Base-by-base conservation (phyloP, 2,888 invertebrate species). In the Cheiracanthium punctorium region DNA sequence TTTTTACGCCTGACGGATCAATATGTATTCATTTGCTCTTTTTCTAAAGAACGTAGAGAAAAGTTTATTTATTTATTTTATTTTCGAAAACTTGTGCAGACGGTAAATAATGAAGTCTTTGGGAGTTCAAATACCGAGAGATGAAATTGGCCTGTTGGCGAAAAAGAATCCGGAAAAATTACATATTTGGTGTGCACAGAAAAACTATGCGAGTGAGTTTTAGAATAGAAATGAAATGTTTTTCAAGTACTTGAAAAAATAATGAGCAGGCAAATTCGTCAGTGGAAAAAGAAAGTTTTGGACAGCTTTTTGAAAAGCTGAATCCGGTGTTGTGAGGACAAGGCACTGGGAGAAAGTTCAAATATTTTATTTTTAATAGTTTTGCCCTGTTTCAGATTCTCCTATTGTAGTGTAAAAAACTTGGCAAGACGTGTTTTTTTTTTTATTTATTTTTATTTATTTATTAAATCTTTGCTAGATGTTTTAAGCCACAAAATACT, bases 101-200 rank as follows among this genome's bases (percentile, higher is more conserved):
- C 4, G 7, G 24, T 5, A 24, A 58, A 58, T 58, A 58, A 24
- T 24, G 58, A 58, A 48, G 20, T 58, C 12, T n/a, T n/a, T n/a
- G n/a, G 1, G 58, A 58, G 58, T 58, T 20, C 58, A 24, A 24
- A 17, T 24, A 58, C 58, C 58, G 24, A 58, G 58, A 17, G 17
- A n/a, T 17, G 48, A 58, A 58, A 58, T 58, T 20, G 24, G 8
- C 24, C 24, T 58, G 20, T n/a, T 58, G 12, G 58, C n/a, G 58
- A 58, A 17, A n/a, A 58, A 24, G 58, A 20, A 58, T 58, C 58
- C 58, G 58, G 58, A 58, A 58, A n/a, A 58, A 58, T 58, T 24
- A 58, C 2, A 58, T 20, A 5, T 58, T 58, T 58, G 58, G n/a
- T 24, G 17, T 4, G 24, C 17, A 2, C n/a, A n/a, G n/a, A n/a